phyloP scores from a whole-genome alignment of 2,888 invertebrate genomes.

The Eurytoma adleriae region DNA sequence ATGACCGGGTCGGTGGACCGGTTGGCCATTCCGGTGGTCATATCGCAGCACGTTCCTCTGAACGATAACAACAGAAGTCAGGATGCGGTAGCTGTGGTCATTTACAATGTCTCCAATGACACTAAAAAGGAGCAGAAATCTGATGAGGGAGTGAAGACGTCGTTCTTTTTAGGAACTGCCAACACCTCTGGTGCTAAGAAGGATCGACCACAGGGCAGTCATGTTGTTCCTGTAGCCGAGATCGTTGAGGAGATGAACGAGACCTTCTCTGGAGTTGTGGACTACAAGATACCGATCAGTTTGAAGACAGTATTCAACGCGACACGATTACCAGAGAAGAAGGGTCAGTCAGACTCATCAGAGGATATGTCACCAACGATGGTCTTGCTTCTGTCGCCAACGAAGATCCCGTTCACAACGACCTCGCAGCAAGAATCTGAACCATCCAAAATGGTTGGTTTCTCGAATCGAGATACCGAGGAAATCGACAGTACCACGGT shows the following conservation, averaged over 20 bases:
- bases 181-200: conserved; percentile 47
- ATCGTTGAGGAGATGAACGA: conserved; percentile 65
- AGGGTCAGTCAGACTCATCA: background rate
- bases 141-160: conserved; percentile 37
- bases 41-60: conserved; percentile 3
- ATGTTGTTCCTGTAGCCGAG: conserved; percentile 64
- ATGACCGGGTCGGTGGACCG: background rate
- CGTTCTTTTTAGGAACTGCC: conserved; percentile 59
- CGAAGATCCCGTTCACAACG: conserved; percentile 57
- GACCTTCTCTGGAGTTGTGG: conserved; percentile 64
- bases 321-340: conserved; percentile 21
- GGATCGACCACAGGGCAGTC: conserved; percentile 6
- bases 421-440: background rate
- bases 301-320: conserved; percentile 37
- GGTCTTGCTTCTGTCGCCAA: conserved; percentile 65
- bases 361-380: conserved; percentile 60
- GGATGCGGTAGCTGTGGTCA: conserved; percentile 23
- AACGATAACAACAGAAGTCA: conserved; percentile 9
- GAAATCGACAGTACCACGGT: background rate
- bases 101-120: conserved; percentile 57
- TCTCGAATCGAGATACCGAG: background rate
- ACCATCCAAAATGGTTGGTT: background rate
- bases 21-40: conserved; percentile 42
- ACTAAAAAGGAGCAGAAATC: conserved; percentile 38
- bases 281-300: conserved; percentile 66